Evolutionary conservation across 2,888 invertebrate genomes (phyloP).

Genomic region (Brachyptera risi): DNA sequence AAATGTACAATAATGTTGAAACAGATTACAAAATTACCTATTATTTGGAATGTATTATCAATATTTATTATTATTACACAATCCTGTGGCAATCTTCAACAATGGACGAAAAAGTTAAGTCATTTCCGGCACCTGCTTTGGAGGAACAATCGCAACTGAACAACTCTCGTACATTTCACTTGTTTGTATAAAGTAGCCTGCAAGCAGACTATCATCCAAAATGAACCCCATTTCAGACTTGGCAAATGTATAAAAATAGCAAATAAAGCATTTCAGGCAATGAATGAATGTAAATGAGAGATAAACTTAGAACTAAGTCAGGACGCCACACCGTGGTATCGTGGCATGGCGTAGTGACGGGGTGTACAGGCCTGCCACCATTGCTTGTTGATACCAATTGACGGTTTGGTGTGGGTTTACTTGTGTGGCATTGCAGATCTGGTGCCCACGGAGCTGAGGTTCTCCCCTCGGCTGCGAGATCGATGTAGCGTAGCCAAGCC

Average conservation of each 20-base stretch:
- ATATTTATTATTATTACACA: neutral
- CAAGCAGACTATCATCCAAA: too few species aligned
- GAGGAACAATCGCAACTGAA: too few species aligned
- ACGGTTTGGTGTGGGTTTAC: conserved; percentile 36
- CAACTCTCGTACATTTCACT: too few species aligned
- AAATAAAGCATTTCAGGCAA: neutral
- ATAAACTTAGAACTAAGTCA: too few species aligned
- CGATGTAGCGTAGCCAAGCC: conserved; percentile 66
- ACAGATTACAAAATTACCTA: conserved; percentile 4
- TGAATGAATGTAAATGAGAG: too few species aligned
- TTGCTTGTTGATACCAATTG: neutral
- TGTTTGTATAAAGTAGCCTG: too few species aligned
- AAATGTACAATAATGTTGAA: neutral
- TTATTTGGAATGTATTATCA: conserved; percentile 4
- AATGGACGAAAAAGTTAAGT: too few species aligned
- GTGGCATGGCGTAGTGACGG: neutral
- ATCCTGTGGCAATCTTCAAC: too few species aligned
- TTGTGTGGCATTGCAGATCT: conserved; percentile 51
- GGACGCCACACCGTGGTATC: too few species aligned
- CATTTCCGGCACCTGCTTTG: too few species aligned
- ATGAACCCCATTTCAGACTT: neutral
- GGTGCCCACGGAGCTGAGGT: conserved; percentile 67
- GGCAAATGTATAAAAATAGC: neutral
- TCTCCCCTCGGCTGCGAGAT: conserved; percentile 77
- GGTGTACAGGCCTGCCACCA: neutral